Evolutionary conservation across 2,113 vertebrate genomes (phyloP).

Genomic region (Phyllostomus discolor): DNA sequence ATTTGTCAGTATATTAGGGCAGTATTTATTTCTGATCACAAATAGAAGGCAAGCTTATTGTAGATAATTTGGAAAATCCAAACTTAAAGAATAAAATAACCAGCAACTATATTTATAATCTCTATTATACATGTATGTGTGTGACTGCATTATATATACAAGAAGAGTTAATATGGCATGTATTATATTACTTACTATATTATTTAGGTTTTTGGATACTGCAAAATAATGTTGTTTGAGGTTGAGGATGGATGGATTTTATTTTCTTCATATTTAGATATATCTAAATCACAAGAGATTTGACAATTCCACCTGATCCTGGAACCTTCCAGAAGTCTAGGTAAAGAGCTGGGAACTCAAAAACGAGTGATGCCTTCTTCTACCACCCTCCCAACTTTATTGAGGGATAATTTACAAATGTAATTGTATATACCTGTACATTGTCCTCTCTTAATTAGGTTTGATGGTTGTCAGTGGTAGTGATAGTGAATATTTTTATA

Average conservation of each 20-base stretch:
- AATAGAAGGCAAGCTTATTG: background rate
- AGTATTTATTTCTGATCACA: background rate
- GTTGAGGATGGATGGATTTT: background rate
- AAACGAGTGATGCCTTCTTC: background rate
- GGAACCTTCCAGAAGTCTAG: background rate
- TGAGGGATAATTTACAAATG: background rate
- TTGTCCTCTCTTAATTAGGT: background rate
- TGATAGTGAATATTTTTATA: background rate
- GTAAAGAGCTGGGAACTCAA: background rate
- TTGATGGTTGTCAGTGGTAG: background rate
- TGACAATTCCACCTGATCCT: background rate
- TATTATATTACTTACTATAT: background rate
- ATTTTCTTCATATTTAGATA: background rate
- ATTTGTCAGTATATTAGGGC: background rate
- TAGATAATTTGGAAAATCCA: background rate
- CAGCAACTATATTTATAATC: background rate
- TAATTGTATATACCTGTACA: background rate
- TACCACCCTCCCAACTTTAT: background rate
- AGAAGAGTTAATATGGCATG: background rate
- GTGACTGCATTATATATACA: background rate
- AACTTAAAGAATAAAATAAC: background rate
- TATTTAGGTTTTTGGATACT: background rate
- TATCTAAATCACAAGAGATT: background rate
- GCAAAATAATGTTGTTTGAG: background rate
- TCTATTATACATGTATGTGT: background rate